Percentiles rank a stretch among this genome's conserved stretches.
Conservation (phyloP, 2,113 vertebrate genomes). For the Saccopteryx leptura region DNA sequence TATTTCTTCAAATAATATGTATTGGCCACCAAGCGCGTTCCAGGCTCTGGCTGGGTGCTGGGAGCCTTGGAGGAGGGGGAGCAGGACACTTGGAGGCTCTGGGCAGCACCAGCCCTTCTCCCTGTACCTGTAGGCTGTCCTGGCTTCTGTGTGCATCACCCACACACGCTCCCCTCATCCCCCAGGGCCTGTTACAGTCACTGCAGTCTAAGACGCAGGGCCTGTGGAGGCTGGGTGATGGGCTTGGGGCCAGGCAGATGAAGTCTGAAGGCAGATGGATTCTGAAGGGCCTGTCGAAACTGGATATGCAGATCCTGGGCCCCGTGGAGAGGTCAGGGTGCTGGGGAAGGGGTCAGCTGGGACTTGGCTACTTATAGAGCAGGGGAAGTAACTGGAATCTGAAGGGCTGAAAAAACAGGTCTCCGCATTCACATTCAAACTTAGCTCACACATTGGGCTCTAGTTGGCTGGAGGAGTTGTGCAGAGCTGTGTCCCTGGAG, state of each 20-base stretch:
- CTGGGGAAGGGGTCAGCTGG: neutral
- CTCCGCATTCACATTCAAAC: neutral
- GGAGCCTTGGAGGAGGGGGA: neutral
- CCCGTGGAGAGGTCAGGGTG: neutral
- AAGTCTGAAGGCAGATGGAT: neutral
- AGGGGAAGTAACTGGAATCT: no score
- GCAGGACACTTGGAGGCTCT: neutral
- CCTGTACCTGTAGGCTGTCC: neutral
- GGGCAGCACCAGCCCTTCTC: neutral
- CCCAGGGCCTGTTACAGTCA: neutral
- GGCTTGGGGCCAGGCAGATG: neutral
- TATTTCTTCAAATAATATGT: neutral
- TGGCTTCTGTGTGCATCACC: neutral
- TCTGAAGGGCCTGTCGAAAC: neutral
- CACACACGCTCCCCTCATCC: neutral
- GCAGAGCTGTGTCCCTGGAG: neutral
- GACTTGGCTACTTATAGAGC: neutral
- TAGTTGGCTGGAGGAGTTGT: neutral
- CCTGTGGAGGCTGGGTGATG: neutral
- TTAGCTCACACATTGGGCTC: neutral
- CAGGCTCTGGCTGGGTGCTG: neutral
- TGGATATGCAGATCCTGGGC: neutral
- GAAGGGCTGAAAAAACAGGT: neutral
- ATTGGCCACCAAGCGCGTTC: neutral
- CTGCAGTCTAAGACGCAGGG: neutral